Base-by-base conservation (phyloP, 2,113 vertebrate species). In the Tachuris rubrigastra region DNA sequence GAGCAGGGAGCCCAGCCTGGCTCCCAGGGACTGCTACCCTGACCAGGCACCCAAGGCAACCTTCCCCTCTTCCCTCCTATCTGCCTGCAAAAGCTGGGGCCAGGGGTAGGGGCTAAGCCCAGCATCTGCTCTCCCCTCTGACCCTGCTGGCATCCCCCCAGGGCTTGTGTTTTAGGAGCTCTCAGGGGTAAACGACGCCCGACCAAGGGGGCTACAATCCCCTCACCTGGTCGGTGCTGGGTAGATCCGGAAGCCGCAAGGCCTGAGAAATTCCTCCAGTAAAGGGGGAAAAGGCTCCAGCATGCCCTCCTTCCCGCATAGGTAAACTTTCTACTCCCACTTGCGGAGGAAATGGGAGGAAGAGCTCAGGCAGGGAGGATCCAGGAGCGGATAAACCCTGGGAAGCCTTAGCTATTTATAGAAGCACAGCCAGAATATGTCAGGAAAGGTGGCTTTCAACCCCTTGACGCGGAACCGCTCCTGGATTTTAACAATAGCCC, bases 331-430 rank as follows among this genome's bases (percentile, higher is more conserved):
- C 87, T 95, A 76, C 97, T 88, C 92, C 88, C 95, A 91, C 95
- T 90, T 91, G 90, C 89, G 11, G 88, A 92, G 62, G 49, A 35
- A 72, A 59, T 16, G 14, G 62, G 89, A 83, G 67, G 67, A 59
- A 74, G 80, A 33, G 59, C 83, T 75, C 39, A 50, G 47, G 44
- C 12, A 73, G 81, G 86, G 93, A 96, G 83, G 91, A 95, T 95
- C 95, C 90, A 89, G 76, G 87, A 69, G 44, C 56, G 37, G 85
- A 93, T 87, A 94, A 95, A 92, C 60, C 94, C 89, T 95, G 87
- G 96, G 90, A 96, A 97, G 84, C 88, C 92, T 95, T 88, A n/a
- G 95, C 67, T 97, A 97, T 97, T 96, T 97, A 96, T 96, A 96
- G 97, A 81, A 90, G 80, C 92, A 63, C 74, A 62, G 66, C n/a